Conservation (phyloP, 2,888 invertebrate genomes). For the Ectemnius cavifrons region DNA sequence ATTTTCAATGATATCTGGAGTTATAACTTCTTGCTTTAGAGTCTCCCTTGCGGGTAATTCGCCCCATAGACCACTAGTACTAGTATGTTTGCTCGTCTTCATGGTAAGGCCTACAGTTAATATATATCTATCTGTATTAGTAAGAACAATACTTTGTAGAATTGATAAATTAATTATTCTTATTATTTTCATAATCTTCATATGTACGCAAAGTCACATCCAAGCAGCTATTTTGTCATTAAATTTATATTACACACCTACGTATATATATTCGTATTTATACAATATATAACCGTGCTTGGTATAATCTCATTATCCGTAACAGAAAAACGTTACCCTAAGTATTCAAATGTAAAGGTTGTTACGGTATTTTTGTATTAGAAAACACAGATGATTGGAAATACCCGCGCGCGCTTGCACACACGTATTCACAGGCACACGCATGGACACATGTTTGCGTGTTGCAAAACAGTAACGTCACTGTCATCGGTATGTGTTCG, state of each 20-base stretch:
- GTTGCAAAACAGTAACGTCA: slow-evolving; percentile 9
- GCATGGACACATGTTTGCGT: neutral
- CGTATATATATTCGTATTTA: no score
- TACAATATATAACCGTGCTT: no score
- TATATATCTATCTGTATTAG: neutral
- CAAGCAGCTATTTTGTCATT: no score
- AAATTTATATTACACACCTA: no score
- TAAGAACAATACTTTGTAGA: neutral
- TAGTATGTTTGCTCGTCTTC: slow-evolving; percentile 70
- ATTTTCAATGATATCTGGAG: slow-evolving; percentile 76
- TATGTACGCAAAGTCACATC: no score
- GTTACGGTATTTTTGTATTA: neutral
- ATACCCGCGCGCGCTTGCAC: slow-evolving; percentile 26
- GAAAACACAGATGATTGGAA: slow-evolving; percentile 37
- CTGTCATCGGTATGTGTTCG: no score
- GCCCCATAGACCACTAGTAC: slow-evolving; percentile 68
- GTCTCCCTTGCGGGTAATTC: slow-evolving; percentile 73
- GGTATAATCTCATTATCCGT: no score
- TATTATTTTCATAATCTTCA: no score
- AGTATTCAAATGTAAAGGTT: no score
- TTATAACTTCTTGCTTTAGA: slow-evolving; percentile 75
- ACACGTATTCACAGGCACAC: slow-evolving; percentile 6
- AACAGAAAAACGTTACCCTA: no score
- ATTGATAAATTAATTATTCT: no score
- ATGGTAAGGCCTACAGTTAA: slow-evolving; percentile 47